Evolutionary conservation across 2,888 invertebrate genomes (phyloP), one percentile per base, ranked within the genome.

Genomic region (Hartigia nigra): DNA sequence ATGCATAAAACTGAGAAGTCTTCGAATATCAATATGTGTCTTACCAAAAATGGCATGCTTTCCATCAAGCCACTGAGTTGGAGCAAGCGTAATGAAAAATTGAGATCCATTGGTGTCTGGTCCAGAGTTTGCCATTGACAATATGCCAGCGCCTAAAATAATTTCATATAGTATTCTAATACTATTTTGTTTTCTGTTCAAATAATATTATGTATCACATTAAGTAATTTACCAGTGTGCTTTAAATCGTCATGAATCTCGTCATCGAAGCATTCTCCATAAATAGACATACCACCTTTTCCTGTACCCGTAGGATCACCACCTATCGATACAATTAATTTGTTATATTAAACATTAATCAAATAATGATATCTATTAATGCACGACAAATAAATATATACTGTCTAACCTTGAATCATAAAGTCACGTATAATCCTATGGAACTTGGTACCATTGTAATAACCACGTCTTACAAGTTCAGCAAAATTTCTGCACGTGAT

Each of bases 281-380:
- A 99, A 86, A 99, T 99, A 0, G 98, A 98, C 74, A 96, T 95
- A 0, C 99, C 99, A 14, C 99, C 99, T 90, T 98, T 96, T 0
- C 99, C 98, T 14, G 98, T 98, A 9, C 97, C 98, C 0, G 99
- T 98, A 0, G 99, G 99, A 93, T 99, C 99, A 9, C 99, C 99
- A 23, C 96, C 93, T 93, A 80, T 55, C 23, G 9, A 23, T 55
- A 55, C 0, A 55, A 55, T 55, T 23, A 23, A 79, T 74, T 34
- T 12, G 69, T 55, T 5, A 70, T 12, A 34, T 12, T 69, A 36
- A 34, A 34, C 55, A 31, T 14, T 75, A 78, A 69, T 12, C 75
- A 23, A 23, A 76, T 12, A 76, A 14, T 12, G 75, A 36, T 39
- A 14, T 39, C 34, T 70, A 32, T 55, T 37, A n/a, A n/a, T 36